These are phyloP conservation scores for Solen grandis DNA, from an alignment of 1,140 invertebrate genomes.

Conservation along the genomic window DNA sequence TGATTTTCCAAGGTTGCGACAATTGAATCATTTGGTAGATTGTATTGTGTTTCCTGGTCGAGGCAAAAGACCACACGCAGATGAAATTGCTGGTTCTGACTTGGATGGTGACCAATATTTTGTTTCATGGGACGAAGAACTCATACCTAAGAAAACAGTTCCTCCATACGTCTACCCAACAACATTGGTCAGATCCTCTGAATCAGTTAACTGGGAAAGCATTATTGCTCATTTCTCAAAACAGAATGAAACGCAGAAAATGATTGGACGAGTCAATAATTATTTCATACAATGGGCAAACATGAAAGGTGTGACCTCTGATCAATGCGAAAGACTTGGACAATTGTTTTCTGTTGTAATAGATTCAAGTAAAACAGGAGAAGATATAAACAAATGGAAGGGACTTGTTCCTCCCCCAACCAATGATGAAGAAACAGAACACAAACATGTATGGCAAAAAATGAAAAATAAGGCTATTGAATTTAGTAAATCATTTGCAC, in stretches of 20 bases:
- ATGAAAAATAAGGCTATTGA: background rate
- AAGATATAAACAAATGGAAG: conserved; percentile 14
- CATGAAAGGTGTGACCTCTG: conserved; percentile 27
- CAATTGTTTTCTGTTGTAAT: conserved; percentile 47
- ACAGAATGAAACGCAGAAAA: conserved; percentile 39
- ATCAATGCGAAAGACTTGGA: conserved; percentile 42
- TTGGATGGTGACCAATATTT: conserved; percentile 31
- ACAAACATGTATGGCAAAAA: conserved; percentile 36
- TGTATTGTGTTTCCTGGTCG: conserved; percentile 28
- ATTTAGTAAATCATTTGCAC: background rate
- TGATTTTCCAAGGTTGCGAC: conserved; percentile 1
- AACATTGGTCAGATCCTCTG: background rate
- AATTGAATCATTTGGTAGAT: conserved; percentile 34
- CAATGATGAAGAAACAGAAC: too few relatives aligned
- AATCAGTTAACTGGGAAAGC: conserved; percentile 6
- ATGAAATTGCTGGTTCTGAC: conserved; percentile 40
- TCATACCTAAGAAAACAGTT: background rate
- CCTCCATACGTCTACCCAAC: conserved; percentile 47
- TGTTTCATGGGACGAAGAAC: conserved; percentile 11
- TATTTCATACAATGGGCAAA: conserved; percentile 40
- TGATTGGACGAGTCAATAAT: conserved; percentile 32
- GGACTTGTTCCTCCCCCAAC: too few relatives aligned
- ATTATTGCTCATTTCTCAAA: conserved; percentile 40
- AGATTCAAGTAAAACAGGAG: conserved; percentile 53
- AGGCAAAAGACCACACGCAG: conserved; percentile 22